Evolutionary conservation across 2,797 vertebrate genomes (phyloP).

Genomic region (Urophycis tenuis): DNA sequence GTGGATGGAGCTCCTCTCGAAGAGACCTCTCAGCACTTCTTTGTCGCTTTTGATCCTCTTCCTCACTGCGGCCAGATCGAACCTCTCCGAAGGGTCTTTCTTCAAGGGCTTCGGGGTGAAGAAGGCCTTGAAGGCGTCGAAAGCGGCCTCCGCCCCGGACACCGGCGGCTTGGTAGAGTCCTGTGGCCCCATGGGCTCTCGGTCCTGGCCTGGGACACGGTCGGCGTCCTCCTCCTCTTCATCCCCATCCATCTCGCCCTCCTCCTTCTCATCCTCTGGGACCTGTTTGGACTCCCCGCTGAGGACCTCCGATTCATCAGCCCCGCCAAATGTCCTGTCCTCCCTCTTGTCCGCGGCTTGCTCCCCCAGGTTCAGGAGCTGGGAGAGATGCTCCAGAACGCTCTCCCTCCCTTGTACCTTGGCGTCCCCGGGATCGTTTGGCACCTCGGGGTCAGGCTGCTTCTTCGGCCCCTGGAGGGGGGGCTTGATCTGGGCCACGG

Average conservation of each 20-base stretch:
- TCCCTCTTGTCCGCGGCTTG: conserved; percentile 65
- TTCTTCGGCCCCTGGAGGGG: conserved; percentile 12
- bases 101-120: conserved; percentile 80
- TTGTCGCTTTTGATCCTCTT: conserved; percentile 80
- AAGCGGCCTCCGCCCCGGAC: conserved; percentile 75
- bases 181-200: conserved; percentile 26
- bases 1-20: conserved; percentile 75
- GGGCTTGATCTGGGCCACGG: conserved; percentile 70
- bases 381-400: conserved; percentile 84
- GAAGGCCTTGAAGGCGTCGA: conserved; percentile 92
- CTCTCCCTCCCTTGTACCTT: conserved; percentile 62
- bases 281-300: background rate
- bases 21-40: conserved; percentile 79
- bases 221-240: conserved; percentile 15
- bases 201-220: conserved; percentile 2
- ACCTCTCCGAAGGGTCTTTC: conserved; percentile 72
- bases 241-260: conserved; percentile 14
- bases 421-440: conserved; percentile 42
- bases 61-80: conserved; percentile 78
- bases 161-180: conserved; percentile 39
- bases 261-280: conserved; percentile 9
- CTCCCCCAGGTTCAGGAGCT: conserved; percentile 75
- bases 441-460: conserved; percentile 8
- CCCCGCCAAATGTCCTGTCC: conserved; percentile 2
- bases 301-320: background rate